Percentiles rank a stretch among this genome's conserved stretches.
Evolutionary conservation across 2,888 invertebrate species (phyloP).

Genomic region (Drosophila niveifrons): DNA sequence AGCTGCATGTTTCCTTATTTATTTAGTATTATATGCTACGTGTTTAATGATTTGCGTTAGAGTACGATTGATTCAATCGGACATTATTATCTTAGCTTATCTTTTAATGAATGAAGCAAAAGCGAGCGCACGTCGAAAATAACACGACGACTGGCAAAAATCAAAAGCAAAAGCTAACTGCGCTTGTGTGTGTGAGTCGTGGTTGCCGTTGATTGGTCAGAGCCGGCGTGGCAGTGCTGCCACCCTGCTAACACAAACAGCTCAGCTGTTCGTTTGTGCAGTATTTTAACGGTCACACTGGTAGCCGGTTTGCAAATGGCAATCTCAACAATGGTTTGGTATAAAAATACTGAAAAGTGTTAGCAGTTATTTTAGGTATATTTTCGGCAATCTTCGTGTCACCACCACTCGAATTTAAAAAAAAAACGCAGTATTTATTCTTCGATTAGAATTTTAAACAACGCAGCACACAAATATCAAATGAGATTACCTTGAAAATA

Average conservation of each 20-base stretch:
- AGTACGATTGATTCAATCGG: slow-evolving; percentile 28
- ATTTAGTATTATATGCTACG: slow-evolving; percentile 25
- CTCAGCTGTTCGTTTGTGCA: slow-evolving; percentile 12
- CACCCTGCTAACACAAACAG: neutral
- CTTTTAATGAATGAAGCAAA: slow-evolving; percentile 16
- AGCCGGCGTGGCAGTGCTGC: slow-evolving; percentile 44
- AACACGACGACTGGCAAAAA: slow-evolving; percentile 67
- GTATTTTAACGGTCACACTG: slow-evolving; percentile 20
- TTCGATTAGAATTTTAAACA: no score
- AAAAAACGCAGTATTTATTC: no score
- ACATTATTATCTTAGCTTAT: slow-evolving; percentile 45
- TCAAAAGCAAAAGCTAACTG: slow-evolving; percentile 46
- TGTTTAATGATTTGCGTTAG: slow-evolving; percentile 15
- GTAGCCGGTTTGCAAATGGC: neutral
- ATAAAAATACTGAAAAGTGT: no score
- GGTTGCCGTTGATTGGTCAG: slow-evolving; percentile 79
- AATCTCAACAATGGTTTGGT: no score
- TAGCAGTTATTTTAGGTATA: no score
- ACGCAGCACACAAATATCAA: no score
- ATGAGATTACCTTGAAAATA: neutral
- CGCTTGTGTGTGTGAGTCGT: slow-evolving; percentile 75
- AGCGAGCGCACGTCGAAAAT: slow-evolving; percentile 30
- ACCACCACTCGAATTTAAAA: no score
- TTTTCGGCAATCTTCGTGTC: no score
- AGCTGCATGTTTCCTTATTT: slow-evolving; percentile 64